A percentile compares a stretch with the other conserved stretches of the same genome.
Evolutionary conservation across 2,113 vertebrate genomes (phyloP).

Genomic region (Alectura lathami): DNA sequence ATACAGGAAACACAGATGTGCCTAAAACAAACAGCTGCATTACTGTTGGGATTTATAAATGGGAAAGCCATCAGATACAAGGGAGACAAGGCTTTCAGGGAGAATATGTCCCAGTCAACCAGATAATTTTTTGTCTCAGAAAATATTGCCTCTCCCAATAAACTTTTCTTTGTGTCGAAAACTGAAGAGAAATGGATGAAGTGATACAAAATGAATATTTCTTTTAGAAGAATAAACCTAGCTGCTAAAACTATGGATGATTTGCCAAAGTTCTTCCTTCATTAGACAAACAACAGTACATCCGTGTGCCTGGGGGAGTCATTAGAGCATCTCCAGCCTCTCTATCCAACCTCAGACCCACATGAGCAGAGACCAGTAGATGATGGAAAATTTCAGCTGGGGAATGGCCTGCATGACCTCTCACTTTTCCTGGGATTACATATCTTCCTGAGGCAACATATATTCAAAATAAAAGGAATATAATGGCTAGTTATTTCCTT

Average conservation of each 20-base stretch:
- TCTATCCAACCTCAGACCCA: rapidly evolving
- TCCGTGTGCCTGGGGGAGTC: rapidly evolving
- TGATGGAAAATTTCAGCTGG: rapidly evolving
- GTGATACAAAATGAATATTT: too few relatives aligned
- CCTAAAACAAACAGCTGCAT: neutral
- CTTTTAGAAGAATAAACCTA: neutral
- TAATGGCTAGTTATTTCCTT: neutral
- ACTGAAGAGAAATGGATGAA: neutral
- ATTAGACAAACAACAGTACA: neutral
- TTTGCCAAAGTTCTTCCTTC: neutral
- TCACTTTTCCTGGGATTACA: neutral
- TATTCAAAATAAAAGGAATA: neutral
- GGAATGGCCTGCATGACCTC: neutral
- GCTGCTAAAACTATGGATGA: neutral
- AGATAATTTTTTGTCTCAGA: neutral
- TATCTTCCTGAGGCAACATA: neutral
- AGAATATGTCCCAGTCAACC: neutral
- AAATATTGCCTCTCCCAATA: neutral
- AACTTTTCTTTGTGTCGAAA: neutral
- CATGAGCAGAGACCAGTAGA: neutral
- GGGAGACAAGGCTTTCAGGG: neutral
- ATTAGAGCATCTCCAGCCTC: neutral
- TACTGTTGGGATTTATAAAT: neutral
- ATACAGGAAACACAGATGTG: neutral
- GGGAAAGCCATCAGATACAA: neutral